phyloP scores from a whole-genome alignment of 2,888 invertebrate genomes.

The Diplazon laetatorius region DNA sequence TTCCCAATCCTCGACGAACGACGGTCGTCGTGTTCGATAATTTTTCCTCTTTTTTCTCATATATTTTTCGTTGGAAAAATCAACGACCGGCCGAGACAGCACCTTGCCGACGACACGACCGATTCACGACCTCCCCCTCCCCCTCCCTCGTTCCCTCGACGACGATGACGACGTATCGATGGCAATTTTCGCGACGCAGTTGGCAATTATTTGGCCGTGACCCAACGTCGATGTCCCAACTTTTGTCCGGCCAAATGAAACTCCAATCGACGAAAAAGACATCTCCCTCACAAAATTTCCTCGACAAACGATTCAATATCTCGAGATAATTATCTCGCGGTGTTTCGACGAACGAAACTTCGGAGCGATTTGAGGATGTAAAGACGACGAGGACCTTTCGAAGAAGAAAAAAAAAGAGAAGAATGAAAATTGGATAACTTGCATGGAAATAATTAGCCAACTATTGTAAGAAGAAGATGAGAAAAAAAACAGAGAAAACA shows the following conservation, averaged over 20 bases:
- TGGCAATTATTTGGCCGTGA: not conserved
- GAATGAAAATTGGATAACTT: no score
- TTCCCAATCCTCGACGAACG: slow-evolving; percentile 22
- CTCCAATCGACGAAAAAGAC: slow-evolving; percentile 7
- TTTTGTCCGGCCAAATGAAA: not conserved
- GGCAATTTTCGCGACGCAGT: slow-evolving; percentile 14
- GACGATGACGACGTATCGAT: slow-evolving; percentile 5
- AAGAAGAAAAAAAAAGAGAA: slow-evolving; percentile 27
- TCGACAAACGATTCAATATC: slow-evolving; percentile 23
- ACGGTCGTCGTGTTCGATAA: slow-evolving; percentile 14
- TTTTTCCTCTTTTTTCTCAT: no score
- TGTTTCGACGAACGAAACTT: slow-evolving; percentile 31
- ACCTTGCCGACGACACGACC: slow-evolving; percentile 15
- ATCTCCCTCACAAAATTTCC: no score
- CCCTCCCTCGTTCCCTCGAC: no score
- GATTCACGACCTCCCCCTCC: no score
- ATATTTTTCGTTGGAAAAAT: slow-evolving; percentile 23
- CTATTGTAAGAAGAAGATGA: not conserved
- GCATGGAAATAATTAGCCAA: no score
- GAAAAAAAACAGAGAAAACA: not conserved
- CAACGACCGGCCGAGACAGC: slow-evolving; percentile 21
- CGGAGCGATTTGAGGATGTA: not conserved
- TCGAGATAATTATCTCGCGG: slow-evolving; percentile 14
- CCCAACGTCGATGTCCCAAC: slow-evolving; percentile 9
- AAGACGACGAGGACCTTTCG: slow-evolving; percentile 31